Evolutionary conservation across 2,797 vertebrate species (phyloP).

Genomic region (Sebastes diploproa): DNA sequence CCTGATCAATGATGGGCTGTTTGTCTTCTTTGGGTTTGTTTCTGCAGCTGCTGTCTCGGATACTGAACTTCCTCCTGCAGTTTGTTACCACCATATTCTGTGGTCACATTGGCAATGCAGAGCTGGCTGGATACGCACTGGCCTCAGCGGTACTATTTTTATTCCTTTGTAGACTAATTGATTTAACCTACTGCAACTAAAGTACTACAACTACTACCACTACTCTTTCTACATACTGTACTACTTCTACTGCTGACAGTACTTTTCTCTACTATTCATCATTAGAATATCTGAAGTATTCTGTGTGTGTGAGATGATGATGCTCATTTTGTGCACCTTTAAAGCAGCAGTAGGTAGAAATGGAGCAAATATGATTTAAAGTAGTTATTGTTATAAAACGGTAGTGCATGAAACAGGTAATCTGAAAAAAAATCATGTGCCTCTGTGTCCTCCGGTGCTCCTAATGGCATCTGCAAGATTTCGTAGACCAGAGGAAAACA

Average conservation of each 20-base stretch:
- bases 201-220: background rate
- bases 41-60: slow-evolving; percentile 78
- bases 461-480: too few relatives aligned
- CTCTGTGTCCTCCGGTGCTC: too few relatives aligned
- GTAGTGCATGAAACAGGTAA: too few relatives aligned
- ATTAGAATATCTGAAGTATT: background rate
- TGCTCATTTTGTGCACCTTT: too few relatives aligned
- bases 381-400: too few relatives aligned
- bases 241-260: background rate
- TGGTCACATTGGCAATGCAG: slow-evolving; percentile 80
- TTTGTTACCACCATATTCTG: slow-evolving; percentile 82
- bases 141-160: slow-evolving; percentile 75
- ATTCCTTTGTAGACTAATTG: background rate
- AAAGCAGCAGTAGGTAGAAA: too few relatives aligned
- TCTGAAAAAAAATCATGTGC: too few relatives aligned
- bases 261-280: background rate
- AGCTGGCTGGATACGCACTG: slow-evolving; percentile 81
- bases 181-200: background rate
- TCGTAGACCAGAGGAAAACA: too few relatives aligned
- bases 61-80: slow-evolving; percentile 75
- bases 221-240: background rate
- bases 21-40: slow-evolving; percentile 21
- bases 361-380: too few relatives aligned
- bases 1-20: background rate
- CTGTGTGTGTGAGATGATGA: too few relatives aligned